These are phyloP conservation scores for Pygoscelis antarcticus DNA, from an alignment of 2,113 vertebrate species.

Conservation along the genomic window DNA sequence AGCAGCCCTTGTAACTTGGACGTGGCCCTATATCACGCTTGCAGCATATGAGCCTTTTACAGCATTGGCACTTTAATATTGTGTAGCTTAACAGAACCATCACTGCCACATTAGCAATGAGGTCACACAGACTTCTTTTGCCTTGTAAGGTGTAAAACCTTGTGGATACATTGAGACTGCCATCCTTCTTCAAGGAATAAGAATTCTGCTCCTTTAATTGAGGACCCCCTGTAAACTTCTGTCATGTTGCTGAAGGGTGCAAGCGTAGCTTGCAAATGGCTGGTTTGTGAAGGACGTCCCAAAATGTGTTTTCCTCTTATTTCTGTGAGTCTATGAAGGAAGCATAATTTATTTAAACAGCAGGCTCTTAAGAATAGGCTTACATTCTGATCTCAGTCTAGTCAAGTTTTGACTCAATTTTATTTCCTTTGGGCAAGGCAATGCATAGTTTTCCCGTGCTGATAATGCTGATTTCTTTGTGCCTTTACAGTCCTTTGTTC, in stretches of 20 bases:
- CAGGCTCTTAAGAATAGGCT: not conserved
- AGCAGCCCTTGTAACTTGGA: not conserved
- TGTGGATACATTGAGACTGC: not conserved
- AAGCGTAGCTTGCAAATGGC: not conserved
- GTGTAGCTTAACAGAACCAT: not conserved
- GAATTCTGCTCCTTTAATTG: not conserved
- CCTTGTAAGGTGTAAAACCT: not conserved
- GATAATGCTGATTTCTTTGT: not conserved
- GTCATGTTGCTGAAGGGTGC: not conserved
- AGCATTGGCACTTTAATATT: not conserved
- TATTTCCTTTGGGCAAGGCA: not conserved
- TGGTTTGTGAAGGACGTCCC: not conserved
- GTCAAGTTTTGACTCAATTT: not conserved
- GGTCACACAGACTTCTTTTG: not conserved
- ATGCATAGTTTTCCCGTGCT: not conserved
- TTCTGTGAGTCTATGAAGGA: not conserved
- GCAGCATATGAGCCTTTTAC: not conserved
- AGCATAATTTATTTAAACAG: not conserved
- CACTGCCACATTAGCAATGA: not conserved
- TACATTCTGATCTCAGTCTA: not conserved
- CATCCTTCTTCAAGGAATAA: not conserved
- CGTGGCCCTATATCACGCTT: accelerated
- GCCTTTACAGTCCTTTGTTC: not conserved
- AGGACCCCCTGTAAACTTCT: not conserved
- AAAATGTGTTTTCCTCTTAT: not conserved